Base-by-base conservation (phyloP, 2,888 invertebrate genomes). In the Lysandra bellargus region DNA sequence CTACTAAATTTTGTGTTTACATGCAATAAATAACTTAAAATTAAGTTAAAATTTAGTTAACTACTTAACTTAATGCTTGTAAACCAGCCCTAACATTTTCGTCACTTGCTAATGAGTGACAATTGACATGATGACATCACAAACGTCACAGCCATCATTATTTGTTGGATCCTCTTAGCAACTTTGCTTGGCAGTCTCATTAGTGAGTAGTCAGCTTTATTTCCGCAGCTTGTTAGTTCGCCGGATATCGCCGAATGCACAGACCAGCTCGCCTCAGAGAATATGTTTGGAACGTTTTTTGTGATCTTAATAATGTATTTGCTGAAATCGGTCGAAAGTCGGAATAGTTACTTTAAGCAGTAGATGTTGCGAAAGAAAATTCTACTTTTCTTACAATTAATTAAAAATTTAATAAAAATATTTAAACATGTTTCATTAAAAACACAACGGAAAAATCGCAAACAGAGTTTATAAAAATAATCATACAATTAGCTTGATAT, bases 171-270 rank as follows among this genome's bases (percentile, higher is more conserved):
- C 76, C 76, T 76, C 76, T 33, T 17, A 75, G 76, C 53, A 33
- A 76, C 53, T 76, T 75, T 69, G 33, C 76, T 49, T 53, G 53
- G 75, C 6, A n/a, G 49, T 44, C 76, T 76, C 57, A 76, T 76
- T 76, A 76, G 49, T 49, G 53, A 30, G 53, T 75, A 75, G 75
- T 75, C 75, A 75, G 53, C 76, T 76, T 76, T 76, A 76, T 76
- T 76, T 76, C 57, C 76, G 12, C 53, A 76, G 76, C 53, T 76
- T 57, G 33, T 76, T 57, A 76, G 57, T 76, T 76, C 53, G 2
- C 30, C 75, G 75, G 49, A 76, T 76, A 76, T 76, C 53, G 75
- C 49, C 17, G 44, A 40, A 61, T 17, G 76, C 57, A 57, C 76
- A 76, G 53, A 57, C 53, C 30, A 17, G 30, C 17, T 57, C 14